Evolutionary conservation across 2,113 vertebrate genomes (phyloP).

Genomic region (Ctenodactylus gundi): DNA sequence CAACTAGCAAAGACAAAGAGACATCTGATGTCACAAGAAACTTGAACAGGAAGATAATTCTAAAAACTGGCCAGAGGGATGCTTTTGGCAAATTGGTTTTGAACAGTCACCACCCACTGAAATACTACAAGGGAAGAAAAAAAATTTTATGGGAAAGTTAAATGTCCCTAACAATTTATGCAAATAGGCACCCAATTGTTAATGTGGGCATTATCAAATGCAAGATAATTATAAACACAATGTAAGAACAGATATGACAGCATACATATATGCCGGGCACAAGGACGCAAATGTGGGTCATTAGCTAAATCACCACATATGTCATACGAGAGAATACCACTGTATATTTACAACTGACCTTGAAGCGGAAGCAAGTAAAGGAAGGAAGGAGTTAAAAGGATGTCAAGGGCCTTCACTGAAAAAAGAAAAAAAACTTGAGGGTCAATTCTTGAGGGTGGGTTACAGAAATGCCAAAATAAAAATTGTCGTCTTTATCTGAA

Average conservation of each 20-base stretch:
- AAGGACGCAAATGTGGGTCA: slow-evolving; percentile 12
- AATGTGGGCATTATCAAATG: not conserved
- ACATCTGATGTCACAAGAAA: not conserved
- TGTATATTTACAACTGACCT: slow-evolving; percentile 54
- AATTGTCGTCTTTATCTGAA: slow-evolving; percentile 78
- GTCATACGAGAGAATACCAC: slow-evolving; percentile 20
- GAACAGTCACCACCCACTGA: slow-evolving; percentile 57
- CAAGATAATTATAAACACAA: slow-evolving; percentile 13
- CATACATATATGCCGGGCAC: not conserved
- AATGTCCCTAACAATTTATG: slow-evolving; percentile 14
- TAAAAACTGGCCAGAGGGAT: slow-evolving; percentile 61
- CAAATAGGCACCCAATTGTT: not conserved
- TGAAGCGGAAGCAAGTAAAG: slow-evolving; percentile 11
- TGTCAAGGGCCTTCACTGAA: slow-evolving; percentile 30
- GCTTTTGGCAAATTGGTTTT: slow-evolving; percentile 71
- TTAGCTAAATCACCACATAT: slow-evolving; percentile 33
- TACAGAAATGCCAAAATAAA: slow-evolving; percentile 79
- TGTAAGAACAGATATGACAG: not conserved
- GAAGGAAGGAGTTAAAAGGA: slow-evolving; percentile 66
- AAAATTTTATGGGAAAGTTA: slow-evolving; percentile 39
- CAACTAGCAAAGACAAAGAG: not conserved
- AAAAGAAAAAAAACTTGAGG: slow-evolving; percentile 49
- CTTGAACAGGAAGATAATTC: slow-evolving; percentile 35
- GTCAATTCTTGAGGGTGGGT: slow-evolving; percentile 64
- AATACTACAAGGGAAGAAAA: not conserved